These are phyloP conservation scores for Poecilia picta DNA, from an alignment of 2,797 vertebrate species.

Conservation along the genomic window DNA sequence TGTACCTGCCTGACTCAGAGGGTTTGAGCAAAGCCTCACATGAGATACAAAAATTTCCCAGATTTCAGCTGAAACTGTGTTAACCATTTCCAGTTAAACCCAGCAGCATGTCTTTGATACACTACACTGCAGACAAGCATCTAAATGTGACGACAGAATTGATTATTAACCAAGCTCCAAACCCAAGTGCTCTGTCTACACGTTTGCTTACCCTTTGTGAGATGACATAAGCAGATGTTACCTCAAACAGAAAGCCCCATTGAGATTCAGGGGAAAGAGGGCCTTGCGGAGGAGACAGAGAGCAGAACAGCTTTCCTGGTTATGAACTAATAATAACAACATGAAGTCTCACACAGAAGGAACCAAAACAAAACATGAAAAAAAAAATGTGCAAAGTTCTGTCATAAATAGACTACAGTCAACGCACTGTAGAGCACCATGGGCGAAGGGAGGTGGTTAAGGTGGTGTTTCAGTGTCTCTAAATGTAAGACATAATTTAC, in stretches of 20 bases:
- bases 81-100: slow-evolving; percentile 6
- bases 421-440: slow-evolving; percentile 79
- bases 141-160: not conserved
- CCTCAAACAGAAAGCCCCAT: slow-evolving; percentile 17
- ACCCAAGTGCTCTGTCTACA: not conserved
- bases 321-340: slow-evolving; percentile 58
- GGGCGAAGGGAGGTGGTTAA: slow-evolving; percentile 58
- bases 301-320: slow-evolving; percentile 59
- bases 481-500: slow-evolving; percentile 33
- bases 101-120: not conserved
- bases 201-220: slow-evolving; percentile 16
- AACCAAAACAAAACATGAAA: slow-evolving; percentile 60
- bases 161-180: slow-evolving; percentile 1
- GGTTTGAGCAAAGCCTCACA: not conserved
- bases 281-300: slow-evolving; percentile 8
- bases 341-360: slow-evolving; percentile 57
- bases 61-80: not conserved
- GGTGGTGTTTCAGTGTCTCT: slow-evolving; percentile 29
- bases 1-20: not conserved
- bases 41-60: not conserved
- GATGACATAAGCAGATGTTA: slow-evolving; percentile 52
- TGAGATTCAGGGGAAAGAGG: slow-evolving; percentile 30
- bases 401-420: slow-evolving; percentile 83
- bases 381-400: slow-evolving; percentile 84
- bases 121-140: slow-evolving; percentile 4